Conservation (phyloP, 2,888 invertebrate species). For the Scaeva pyrastri region DNA sequence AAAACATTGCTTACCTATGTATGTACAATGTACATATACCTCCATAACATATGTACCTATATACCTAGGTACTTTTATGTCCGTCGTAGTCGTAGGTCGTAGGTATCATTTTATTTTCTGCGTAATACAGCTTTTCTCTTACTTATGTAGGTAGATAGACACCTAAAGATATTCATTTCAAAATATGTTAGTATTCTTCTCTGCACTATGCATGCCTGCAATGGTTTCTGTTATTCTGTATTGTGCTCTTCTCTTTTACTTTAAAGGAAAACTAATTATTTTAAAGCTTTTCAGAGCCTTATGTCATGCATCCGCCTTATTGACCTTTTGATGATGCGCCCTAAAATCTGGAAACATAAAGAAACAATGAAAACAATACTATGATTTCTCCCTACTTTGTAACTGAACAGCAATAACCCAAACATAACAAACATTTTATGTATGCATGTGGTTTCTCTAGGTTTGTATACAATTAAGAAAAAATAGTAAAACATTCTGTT, state of each 20-base stretch:
- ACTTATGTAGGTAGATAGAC: neutral
- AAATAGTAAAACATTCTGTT: conserved; percentile 7
- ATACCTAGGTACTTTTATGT: neutral
- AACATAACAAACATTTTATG: conserved; percentile 33
- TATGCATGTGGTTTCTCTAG: neutral
- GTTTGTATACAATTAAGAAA: conserved; percentile 2
- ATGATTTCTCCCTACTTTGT: conserved; percentile 10
- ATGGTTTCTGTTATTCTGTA: neutral
- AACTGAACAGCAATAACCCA: conserved; percentile 9
- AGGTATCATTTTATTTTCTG: conserved; percentile 8
- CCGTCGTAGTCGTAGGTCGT: neutral
- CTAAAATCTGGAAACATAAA: conserved; percentile 26
- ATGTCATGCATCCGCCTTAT: conserved; percentile 9
- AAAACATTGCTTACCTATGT: neutral
- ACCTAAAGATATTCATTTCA: conserved; percentile 21
- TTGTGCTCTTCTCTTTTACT: neutral
- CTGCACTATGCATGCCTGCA: conserved; percentile 45
- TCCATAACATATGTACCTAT: neutral
- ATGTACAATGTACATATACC: neutral
- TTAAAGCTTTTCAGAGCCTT: conserved; percentile 32
- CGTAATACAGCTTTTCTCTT: conserved; percentile 39
- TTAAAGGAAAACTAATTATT: neutral
- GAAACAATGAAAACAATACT: conserved; percentile 4
- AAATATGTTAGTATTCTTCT: neutral
- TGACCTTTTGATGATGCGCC: conserved; percentile 65